phyloP scores from a whole-genome alignment of 2,113 vertebrate genomes.

The Hemiscyllium ocellatum region DNA sequence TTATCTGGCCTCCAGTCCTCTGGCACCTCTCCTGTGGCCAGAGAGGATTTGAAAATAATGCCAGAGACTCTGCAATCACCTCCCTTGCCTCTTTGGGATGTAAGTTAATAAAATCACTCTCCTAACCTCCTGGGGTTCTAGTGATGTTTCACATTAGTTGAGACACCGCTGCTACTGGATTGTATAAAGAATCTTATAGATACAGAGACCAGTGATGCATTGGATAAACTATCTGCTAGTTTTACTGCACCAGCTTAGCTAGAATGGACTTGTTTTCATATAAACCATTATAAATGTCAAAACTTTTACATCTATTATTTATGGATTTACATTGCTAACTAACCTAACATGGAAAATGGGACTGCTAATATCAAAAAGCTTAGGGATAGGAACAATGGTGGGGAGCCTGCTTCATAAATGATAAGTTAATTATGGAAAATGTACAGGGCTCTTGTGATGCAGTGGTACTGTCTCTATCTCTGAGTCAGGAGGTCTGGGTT shows the following conservation, averaged over 20 bases:
- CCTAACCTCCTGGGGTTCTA: background rate
- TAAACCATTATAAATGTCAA: background rate
- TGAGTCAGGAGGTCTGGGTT: no score
- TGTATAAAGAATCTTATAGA: background rate
- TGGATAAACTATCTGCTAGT: background rate
- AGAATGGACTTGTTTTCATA: background rate
- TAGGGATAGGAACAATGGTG: no score
- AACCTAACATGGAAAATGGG: background rate
- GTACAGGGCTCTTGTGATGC: no score
- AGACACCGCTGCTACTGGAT: background rate
- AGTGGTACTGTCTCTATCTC: no score
- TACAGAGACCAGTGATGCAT: background rate
- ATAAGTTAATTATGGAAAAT: background rate
- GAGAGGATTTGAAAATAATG: no score
- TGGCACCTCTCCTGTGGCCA: no score
- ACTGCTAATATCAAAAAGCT: no score
- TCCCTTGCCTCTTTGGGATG: no score
- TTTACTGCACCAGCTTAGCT: background rate
- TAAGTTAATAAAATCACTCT: no score
- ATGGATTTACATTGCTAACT: background rate
- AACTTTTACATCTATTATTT: background rate
- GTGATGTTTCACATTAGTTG: background rate
- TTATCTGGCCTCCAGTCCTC: no score
- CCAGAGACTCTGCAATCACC: no score
- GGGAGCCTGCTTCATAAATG: no score